Evolutionary conservation across 2,888 invertebrate genomes (phyloP).

Genomic region (Ophion ventricosus): DNA sequence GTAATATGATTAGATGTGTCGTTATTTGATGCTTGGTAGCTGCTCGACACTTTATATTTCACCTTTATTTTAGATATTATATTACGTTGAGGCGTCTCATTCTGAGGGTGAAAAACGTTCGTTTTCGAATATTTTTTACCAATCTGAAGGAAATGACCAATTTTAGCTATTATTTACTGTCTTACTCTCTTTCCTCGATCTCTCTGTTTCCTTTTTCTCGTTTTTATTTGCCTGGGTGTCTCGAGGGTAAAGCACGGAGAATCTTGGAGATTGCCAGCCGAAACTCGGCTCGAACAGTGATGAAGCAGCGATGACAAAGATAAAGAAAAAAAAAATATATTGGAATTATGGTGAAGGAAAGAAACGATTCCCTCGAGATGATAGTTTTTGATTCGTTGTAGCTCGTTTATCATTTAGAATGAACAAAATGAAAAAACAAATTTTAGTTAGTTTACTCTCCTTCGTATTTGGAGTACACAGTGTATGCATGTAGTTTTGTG

Average conservation of each 20-base stretch:
- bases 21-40: constrained; percentile 78
- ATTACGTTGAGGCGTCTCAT: constrained; percentile 4
- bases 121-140: constrained; percentile 15
- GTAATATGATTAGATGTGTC: constrained; percentile 50
- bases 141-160: not conserved
- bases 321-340: constrained; percentile 27
- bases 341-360: not conserved
- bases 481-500: constrained; percentile 83
- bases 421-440: constrained; percentile 38
- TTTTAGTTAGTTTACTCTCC: constrained; percentile 66
- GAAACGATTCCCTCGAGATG: constrained; percentile 25
- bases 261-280: constrained; percentile 15
- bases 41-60: constrained; percentile 72
- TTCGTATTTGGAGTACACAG: constrained; percentile 82
- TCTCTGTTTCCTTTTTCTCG: constrained; percentile 11
- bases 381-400: constrained; percentile 19
- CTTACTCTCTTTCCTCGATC: not conserved
- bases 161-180: not conserved
- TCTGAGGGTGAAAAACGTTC: constrained; percentile 9
- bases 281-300: constrained; percentile 19
- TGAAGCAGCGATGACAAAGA: not conserved
- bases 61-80: constrained; percentile 39
- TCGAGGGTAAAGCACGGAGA: constrained; percentile 55
- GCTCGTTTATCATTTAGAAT: constrained; percentile 49
- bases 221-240: constrained; percentile 52